Base-by-base conservation (phyloP, 2,888 invertebrate genomes). In the Vesta saturnalis region DNA sequence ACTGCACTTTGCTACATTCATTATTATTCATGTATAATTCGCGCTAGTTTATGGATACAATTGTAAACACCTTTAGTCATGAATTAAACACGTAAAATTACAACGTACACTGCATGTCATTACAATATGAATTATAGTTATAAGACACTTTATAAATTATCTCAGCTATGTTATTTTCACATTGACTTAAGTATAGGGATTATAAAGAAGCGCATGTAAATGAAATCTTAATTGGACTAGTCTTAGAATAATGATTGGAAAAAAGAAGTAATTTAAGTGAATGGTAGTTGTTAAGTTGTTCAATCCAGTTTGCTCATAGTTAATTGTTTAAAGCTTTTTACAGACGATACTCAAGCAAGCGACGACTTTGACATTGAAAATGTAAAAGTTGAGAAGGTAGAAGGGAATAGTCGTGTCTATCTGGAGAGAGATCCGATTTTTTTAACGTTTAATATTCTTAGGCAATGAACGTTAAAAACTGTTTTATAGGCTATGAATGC, bases 311-410 rank as follows among this genome's bases (percentile, higher is more conserved):
- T 49, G 16, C 15, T 14, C 6, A 1, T 3, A 1, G 10, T 49
- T 49, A 52, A 19, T 21, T 21, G 21, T 18, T 52, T 52, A 1
- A 21, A n/a, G 8, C 6, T 52, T 52, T 52, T 52, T 52, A 52
- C 52, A 52, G 52, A 52, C 52, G 19, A 39, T 39, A 12, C 1
- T 15, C 21, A 52, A 1, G 52, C 16, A 19, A 21, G 19, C 12
- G 21, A 52, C 52, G 52, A 19, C 16, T 16, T 52, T 52, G 52
- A 52, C 52, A 52, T 52, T 52, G 52, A 52, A 47, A 47, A 43
- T 8, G 4, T 12, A 14, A 43, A 43, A 43, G 2, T 2, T 43
- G 14, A 43, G 12, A 47, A 47, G 16, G 47, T 16, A 5, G 14
- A 47, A n/a, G n/a, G n/a, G 15, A 6, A 52, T 18, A 2, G 19